Evolutionary conservation across 2,888 invertebrate species (phyloP), one percentile per base, ranked within the genome.

Genomic region (Enchytraeus crypticus): DNA sequence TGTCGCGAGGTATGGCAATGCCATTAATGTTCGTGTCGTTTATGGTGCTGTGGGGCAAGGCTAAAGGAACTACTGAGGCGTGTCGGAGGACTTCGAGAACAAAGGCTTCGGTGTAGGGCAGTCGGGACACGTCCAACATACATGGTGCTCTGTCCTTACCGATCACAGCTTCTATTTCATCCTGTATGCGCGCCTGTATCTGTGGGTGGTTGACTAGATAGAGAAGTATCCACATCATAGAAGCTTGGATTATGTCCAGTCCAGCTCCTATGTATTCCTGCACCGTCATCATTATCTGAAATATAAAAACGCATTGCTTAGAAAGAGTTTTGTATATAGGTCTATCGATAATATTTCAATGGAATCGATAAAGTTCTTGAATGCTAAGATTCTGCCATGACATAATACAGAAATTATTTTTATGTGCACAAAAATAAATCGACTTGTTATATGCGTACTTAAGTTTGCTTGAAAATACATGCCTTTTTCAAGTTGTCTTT

Each of bases 241-340:
- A 72, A 45, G 67, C 68, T 8, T 73, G 69, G 27, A 73, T 71
- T 23, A 74, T 75, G 58, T 75, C 74, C 57, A 74, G 72, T 8
- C 76, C 76, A 11, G 74, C 74, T 2, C 72, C 73, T 18, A 75
- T 72, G 29, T 73, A 61, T 47, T 74, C 74, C 59, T 72, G 72
- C 8, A 73, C 69, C 1, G 74, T 75, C 1, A 66, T 68, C 57
- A 73, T 57, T 21, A 75, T 72, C 57, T 71, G 72, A n/a, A 47
- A 18, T 14, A n/a, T n/a, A n/a, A n/a, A n/a, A n/a, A n/a, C n/a
- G n/a, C n/a, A n/a, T n/a, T n/a, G n/a, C n/a, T n/a, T n/a, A n/a
- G n/a, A n/a, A n/a, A n/a, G n/a, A n/a, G n/a, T n/a, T n/a, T n/a
- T n/a, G n/a, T n/a, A n/a, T n/a, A n/a, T n/a, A n/a, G n/a, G n/a